Base-by-base conservation (phyloP, 2,797 vertebrate genomes). In the Phalloptychus januarius region DNA sequence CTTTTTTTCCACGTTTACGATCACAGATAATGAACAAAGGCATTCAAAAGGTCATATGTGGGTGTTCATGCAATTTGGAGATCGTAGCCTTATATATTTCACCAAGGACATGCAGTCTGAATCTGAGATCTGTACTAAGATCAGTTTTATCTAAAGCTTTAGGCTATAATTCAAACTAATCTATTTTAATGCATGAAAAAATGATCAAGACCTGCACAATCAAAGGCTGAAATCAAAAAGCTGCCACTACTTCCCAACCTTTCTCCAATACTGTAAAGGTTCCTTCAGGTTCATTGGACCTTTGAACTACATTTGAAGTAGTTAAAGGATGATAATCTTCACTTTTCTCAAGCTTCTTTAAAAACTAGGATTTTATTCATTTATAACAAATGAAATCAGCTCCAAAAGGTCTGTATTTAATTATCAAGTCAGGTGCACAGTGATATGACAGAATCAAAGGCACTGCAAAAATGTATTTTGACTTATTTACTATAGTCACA, bases 21-120 rank as follows among this genome's bases (percentile, higher is more conserved):
- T 69, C 50, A 63, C 28, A 44, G 38, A 71, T 33, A 52, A 79
- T 31, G 45, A 74, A 54, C 48, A 45, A 56, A 70, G 6, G n/a
- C 36, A 52, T 31, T 63, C 33, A 50, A 73, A 65, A 42, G 65
- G 65, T 69, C 20, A 42, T n/a, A 69, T n/a, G 23, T 42, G 65
- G 23, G 20, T 69, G 23, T 69, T 25, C 18, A 40, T 40, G 8
- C 18, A 67, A 42, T 20, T 42, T n/a, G 13, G 38, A 69, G 65
- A 42, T 69, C n/a, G 13, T 15, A 42, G 63, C 33, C 36, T 65
- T 36, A 33, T 10, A 20, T 65, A 38, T 36, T 65, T 8, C 33
- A 65, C 16, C 18, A 65, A 20, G 33, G 33, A 65, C 3, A 5
- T 38, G 63, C 36, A 40, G 63, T 40, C 63, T 40, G 63, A 67